These are phyloP conservation scores for Nothocercus julius DNA, from an alignment of 2,113 vertebrate species.

Conservation along the genomic window DNA sequence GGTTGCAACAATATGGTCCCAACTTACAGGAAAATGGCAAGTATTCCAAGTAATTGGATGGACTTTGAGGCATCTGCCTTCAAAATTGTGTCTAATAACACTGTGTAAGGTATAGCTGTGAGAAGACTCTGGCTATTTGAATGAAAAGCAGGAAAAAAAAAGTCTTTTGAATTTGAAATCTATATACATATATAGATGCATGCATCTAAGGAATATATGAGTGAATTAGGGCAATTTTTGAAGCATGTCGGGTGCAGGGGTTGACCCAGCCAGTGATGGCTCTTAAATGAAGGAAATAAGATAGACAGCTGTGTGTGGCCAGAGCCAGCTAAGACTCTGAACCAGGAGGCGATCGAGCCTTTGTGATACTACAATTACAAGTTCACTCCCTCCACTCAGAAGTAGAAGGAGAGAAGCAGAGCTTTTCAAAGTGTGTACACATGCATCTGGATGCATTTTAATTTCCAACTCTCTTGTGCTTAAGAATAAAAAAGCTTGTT, in stretches of 20 bases:
- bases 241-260: constrained; percentile 14
- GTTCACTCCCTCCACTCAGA: constrained; percentile 8
- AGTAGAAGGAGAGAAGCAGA: constrained; percentile 34
- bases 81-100: background rate
- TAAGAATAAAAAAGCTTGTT: constrained; percentile 18
- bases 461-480: constrained; percentile 42
- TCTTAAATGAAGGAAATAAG: constrained; percentile 31
- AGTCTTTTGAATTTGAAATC: background rate
- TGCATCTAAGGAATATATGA: background rate
- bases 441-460: constrained; percentile 24
- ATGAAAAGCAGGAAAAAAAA: background rate
- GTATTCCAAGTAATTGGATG: background rate
- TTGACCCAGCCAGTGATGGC: background rate
- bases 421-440: background rate
- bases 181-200: background rate
- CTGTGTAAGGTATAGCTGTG: background rate
- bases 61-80: background rate
- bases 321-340: constrained; percentile 48
- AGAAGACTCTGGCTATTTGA: background rate
- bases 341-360: constrained; percentile 40
- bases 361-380: constrained; percentile 58
- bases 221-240: background rate
- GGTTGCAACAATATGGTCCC: background rate
- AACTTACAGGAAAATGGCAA: background rate
- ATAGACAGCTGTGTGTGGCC: constrained; percentile 56